A percentile compares a stretch with the other conserved stretches of the same genome.
Evolutionary conservation across 2,888 invertebrate genomes (phyloP).

Genomic region (Diloba caeruleocephala): DNA sequence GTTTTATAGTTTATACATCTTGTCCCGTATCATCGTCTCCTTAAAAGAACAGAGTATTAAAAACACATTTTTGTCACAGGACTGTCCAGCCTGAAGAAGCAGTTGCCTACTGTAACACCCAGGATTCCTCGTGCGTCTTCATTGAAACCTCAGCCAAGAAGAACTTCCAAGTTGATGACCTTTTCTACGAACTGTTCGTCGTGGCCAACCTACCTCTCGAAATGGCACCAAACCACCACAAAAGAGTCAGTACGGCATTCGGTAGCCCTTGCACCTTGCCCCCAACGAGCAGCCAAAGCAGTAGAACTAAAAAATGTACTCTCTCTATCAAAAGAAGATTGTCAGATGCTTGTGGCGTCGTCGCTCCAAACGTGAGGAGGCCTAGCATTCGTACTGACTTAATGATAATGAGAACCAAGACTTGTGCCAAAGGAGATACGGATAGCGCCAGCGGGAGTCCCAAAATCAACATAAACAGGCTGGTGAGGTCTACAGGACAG

Average conservation of each 20-base stretch:
- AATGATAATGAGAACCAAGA: conserved; percentile 96
- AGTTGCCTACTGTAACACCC: conserved; percentile 92
- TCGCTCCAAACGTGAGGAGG: conserved; percentile 95
- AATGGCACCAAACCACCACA: conserved; percentile 97
- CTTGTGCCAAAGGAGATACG: conserved; percentile 92
- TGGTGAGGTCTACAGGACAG: conserved; percentile 81
- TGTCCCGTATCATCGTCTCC: too few relatives aligned
- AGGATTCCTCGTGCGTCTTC: conserved; percentile 93
- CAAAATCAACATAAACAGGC: conserved; percentile 83
- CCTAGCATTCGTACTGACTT: conserved; percentile 96
- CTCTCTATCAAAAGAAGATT: conserved; percentile 94
- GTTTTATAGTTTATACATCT: too few relatives aligned
- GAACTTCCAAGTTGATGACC: conserved; percentile 94
- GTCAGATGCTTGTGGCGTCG: conserved; percentile 96
- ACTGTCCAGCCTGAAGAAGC: conserved; percentile 94
- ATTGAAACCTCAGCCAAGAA: conserved; percentile 95
- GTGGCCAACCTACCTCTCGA: conserved; percentile 95
- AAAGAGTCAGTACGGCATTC: conserved; percentile 93
- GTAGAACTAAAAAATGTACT: conserved; percentile 92
- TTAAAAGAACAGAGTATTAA: too few relatives aligned
- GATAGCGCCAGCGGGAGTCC: conserved; percentile 89
- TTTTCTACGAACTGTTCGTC: conserved; percentile 95
- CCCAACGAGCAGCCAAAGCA: conserved; percentile 91
- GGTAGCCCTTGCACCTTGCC: conserved; percentile 93
- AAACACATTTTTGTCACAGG: conserved; percentile 76